Base-by-base conservation (phyloP, 1,140 invertebrate species). In the Pinna nobilis region DNA sequence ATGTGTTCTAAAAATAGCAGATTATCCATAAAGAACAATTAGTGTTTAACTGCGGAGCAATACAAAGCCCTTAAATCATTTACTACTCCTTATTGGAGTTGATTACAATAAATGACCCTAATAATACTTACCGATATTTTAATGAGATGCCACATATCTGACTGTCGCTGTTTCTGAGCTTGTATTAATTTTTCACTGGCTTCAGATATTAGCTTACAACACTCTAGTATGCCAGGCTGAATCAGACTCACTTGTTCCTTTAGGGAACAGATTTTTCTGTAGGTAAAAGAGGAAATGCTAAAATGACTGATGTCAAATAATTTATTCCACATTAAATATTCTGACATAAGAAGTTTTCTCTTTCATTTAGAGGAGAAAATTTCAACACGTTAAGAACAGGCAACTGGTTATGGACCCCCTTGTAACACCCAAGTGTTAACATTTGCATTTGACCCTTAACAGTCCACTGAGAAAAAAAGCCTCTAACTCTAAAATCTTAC, bases 141-240 rank as follows among this genome's bases (percentile, higher is more conserved):
- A 6, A 78, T 39, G 25, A 78, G 35, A 41, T 37, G 55, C 76
- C 76, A 78, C 30, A 78, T 70, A 2, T 74, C 59, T 39, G 60
- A 53, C 44, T 78, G 76, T 35, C 76, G 23, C 53, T 70, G 51
- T 66, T 74, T 69, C 60, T 78, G 76, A 30, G 49, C 30, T 35
- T 35, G 32, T 57, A 66, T 37, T 33, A 78, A 60, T 50, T 60
- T 33, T 23, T 55, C 13, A 20, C 32, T 74, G 18, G 47, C 60
- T 3, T 66, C 67, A 28, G 60, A 30, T 9, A 74, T 50, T 20
- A 60, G 57, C 37, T 74, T 53, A 53, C 53, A 49, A 32, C 33
- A 33, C 41, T 60, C 44, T 59, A 44, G 25, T 20, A 78, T 61
- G 18, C 55, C 39, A 18, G 70, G 70, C 23, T 65, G 39, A 9